These are phyloP conservation scores for Vidua chalybeata DNA, from an alignment of 2,113 vertebrate species.

Conservation along the genomic window DNA sequence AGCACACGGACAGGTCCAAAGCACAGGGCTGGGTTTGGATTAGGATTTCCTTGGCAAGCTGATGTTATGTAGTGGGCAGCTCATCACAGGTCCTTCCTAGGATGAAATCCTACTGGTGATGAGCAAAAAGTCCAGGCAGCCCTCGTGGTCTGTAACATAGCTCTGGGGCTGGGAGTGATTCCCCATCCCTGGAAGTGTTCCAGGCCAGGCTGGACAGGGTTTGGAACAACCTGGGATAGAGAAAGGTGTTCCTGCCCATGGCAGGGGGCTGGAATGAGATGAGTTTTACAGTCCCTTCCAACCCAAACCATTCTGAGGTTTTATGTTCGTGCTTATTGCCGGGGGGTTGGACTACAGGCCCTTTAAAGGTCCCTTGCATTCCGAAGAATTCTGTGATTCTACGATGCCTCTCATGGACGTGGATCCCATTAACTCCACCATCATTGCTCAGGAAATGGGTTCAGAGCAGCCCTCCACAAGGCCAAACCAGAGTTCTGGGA, in stretches of 20 bases:
- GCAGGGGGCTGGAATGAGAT: neutral
- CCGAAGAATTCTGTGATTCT: neutral
- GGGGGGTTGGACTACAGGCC: neutral
- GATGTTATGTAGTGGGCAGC: neutral
- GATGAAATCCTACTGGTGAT: neutral
- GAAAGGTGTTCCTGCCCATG: neutral
- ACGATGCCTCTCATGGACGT: rapidly evolving
- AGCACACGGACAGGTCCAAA: neutral
- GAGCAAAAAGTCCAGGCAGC: neutral
- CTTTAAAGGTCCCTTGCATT: neutral
- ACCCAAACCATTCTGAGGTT: neutral
- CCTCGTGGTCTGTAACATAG: neutral
- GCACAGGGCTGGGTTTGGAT: neutral
- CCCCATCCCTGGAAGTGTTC: neutral
- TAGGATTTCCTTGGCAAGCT: neutral
- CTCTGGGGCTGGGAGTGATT: neutral
- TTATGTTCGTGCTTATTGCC: neutral
- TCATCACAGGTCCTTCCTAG: neutral
- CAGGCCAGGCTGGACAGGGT: rapidly evolving
- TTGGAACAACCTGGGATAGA: rapidly evolving
- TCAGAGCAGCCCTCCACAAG: neutral
- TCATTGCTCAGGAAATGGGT: neutral
- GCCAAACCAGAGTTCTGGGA: neutral
- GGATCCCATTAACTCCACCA: neutral
- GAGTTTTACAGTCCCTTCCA: neutral